Percentiles rank a stretch among this genome's conserved stretches.
These are phyloP conservation scores for Lasioglossum oenotherae DNA, from an alignment of 2,888 invertebrate species.

Conservation along the genomic window DNA sequence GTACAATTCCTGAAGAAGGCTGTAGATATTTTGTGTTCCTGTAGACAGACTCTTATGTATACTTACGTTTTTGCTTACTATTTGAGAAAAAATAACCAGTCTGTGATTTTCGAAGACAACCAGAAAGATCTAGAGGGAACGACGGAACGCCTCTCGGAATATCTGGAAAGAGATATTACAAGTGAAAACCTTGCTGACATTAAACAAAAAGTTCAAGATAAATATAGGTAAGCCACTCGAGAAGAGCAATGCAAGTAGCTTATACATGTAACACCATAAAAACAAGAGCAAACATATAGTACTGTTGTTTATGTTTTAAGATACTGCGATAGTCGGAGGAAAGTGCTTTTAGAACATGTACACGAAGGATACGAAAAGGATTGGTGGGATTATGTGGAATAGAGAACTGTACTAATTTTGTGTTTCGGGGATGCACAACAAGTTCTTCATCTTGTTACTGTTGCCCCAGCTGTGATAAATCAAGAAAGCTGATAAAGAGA, in stretches of 20 bases:
- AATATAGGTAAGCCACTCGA: constrained; percentile 90
- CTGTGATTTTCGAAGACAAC: constrained; percentile 99
- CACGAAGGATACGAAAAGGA: constrained; percentile 99
- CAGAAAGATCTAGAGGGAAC: constrained; percentile 99
- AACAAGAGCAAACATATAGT: background rate
- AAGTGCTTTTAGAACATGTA: constrained; percentile 98
- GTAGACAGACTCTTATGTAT: constrained; percentile 99
- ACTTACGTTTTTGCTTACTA: constrained; percentile 99
- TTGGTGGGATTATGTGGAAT: constrained; percentile 98
- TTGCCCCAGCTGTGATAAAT: constrained; percentile 83
- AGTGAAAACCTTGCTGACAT: constrained; percentile 98
- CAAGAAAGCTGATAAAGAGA: constrained; percentile 77
- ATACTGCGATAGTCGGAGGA: constrained; percentile 98
- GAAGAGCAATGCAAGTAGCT: background rate
- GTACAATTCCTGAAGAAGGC: constrained; percentile 99
- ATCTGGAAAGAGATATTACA: constrained; percentile 98
- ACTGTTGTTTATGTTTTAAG: constrained; percentile 85
- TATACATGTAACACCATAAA: background rate
- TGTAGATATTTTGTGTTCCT: constrained; percentile 98
- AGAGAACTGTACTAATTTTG: constrained; percentile 58
- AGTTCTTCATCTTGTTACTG: constrained; percentile 73
- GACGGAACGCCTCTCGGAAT: constrained; percentile 98
- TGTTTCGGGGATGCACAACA: constrained; percentile 67
- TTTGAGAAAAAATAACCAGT: constrained; percentile 98
- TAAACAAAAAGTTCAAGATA: constrained; percentile 99